Conservation (phyloP, 2,113 vertebrate species). For the Colistium nudipinnis region DNA sequence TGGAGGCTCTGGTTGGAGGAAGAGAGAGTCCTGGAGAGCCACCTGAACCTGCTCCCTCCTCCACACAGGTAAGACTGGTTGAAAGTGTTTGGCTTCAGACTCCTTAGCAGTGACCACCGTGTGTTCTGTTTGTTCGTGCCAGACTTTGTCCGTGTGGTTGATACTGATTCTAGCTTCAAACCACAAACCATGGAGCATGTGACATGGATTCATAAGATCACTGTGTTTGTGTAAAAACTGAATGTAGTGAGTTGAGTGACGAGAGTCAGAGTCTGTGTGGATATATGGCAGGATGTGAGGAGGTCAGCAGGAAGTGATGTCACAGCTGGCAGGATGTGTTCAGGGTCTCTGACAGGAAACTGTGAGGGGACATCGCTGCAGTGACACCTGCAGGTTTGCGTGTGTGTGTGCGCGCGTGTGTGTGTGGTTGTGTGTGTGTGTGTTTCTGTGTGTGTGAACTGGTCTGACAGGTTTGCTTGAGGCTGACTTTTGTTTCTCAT, state of each 20-base stretch:
- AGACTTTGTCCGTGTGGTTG: too few relatives aligned
- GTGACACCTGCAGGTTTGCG: slow-evolving; percentile 26
- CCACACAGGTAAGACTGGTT: slow-evolving; percentile 53
- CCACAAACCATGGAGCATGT: not conserved
- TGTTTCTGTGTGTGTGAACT: not conserved
- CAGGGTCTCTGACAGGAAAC: slow-evolving; percentile 39
- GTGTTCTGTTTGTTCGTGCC: not conserved
- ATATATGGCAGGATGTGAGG: slow-evolving; percentile 53
- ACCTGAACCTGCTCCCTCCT: not conserved
- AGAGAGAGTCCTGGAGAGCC: slow-evolving; percentile 14
- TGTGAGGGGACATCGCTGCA: not conserved
- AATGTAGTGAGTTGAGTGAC: too few relatives aligned
- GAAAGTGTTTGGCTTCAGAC: too few relatives aligned
- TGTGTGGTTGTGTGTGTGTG: slow-evolving; percentile 14
- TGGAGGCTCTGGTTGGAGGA: slow-evolving; percentile 50
- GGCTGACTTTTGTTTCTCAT: not conserved
- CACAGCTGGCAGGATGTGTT: slow-evolving; percentile 53
- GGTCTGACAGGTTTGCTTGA: slow-evolving; percentile 11
- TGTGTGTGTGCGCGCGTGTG: not conserved
- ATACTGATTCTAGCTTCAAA: not conserved
- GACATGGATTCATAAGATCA: not conserved
- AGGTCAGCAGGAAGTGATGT: slow-evolving; percentile 57
- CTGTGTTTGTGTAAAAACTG: not conserved
- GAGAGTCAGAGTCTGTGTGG: not conserved
- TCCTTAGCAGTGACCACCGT: too few relatives aligned